Evolutionary conservation across 2,113 vertebrate species (phyloP).

Genomic region (Bombycilla garrulus): DNA sequence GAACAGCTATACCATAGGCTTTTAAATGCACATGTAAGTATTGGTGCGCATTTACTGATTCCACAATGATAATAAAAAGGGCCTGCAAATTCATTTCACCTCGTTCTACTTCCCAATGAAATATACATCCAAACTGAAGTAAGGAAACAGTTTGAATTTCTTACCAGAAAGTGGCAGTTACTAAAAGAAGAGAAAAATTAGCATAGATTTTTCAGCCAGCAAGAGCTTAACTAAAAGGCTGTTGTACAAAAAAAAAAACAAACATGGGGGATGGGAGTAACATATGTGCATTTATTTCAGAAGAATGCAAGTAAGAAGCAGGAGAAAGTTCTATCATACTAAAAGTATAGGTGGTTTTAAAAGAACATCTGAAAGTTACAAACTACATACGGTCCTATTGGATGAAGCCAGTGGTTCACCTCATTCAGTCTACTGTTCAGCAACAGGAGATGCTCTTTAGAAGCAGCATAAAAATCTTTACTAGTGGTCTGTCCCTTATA

Average conservation of each 20-base stretch:
- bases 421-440: not conserved
- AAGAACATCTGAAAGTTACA: not conserved
- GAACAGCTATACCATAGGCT: not conserved
- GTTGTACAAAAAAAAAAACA: not conserved
- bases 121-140: not conserved
- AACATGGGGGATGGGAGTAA: not conserved
- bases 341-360: not conserved
- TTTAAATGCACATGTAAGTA: not conserved
- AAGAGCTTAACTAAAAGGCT: not conserved
- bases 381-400: not conserved
- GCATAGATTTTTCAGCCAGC: not conserved
- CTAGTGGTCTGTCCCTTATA: not conserved
- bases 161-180: not conserved
- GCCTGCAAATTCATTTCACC: not conserved
- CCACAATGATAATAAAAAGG: not conserved
- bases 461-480: not conserved
- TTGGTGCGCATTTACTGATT: not conserved
- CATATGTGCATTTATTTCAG: not conserved
- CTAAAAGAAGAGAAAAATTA: not conserved
- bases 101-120: not conserved
- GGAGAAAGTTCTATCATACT: not conserved
- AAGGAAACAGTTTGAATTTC: not conserved
- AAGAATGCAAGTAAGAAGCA: not conserved
- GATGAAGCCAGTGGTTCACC: not conserved
- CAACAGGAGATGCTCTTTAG: not conserved